phyloP scores from a whole-genome alignment of 1,140 invertebrate genomes.

The Sinonovacula constricta region DNA sequence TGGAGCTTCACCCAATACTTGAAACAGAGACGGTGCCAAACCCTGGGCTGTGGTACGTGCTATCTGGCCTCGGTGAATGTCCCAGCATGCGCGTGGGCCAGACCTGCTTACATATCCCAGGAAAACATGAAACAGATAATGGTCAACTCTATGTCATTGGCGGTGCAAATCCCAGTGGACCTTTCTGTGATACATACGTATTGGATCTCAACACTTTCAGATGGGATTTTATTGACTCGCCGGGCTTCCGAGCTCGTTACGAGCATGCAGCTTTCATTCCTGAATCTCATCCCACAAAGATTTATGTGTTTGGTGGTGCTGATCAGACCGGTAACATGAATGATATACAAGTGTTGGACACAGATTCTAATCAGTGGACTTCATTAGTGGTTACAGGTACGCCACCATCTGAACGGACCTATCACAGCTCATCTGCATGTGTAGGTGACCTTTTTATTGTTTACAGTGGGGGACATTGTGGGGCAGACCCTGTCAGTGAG shows the following conservation, averaged over 20 bases:
- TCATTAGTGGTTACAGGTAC: slow-evolving; percentile 64
- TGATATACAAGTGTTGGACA: slow-evolving; percentile 76
- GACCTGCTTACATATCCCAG: slow-evolving; percentile 68
- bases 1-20: slow-evolving; percentile 77
- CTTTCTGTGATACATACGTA: slow-evolving; percentile 75
- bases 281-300: slow-evolving; percentile 64
- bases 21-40: slow-evolving; percentile 68
- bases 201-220: slow-evolving; percentile 74
- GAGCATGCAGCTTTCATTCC: slow-evolving; percentile 76
- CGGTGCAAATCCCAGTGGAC: slow-evolving; percentile 76
- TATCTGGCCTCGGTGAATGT: slow-evolving; percentile 73
- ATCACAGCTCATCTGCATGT: slow-evolving; percentile 70
- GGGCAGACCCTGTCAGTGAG: slow-evolving; percentile 75
- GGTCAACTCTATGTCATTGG: slow-evolving; percentile 77
- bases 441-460: slow-evolving; percentile 74
- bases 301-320: slow-evolving; percentile 78
- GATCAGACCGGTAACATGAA: slow-evolving; percentile 77
- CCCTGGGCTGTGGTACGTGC: slow-evolving; percentile 74
- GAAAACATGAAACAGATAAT: slow-evolving; percentile 59
- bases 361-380: slow-evolving; percentile 65
- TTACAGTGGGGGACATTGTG: slow-evolving; percentile 77
- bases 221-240: slow-evolving; percentile 74
- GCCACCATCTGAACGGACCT: slow-evolving; percentile 74
- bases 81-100: slow-evolving; percentile 78
- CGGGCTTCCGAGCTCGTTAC: slow-evolving; percentile 73